A percentile compares a stretch with the other conserved stretches of the same genome.
These are phyloP conservation scores for Euzetes globulus DNA, from an alignment of 2,888 invertebrate species.

Conservation along the genomic window DNA sequence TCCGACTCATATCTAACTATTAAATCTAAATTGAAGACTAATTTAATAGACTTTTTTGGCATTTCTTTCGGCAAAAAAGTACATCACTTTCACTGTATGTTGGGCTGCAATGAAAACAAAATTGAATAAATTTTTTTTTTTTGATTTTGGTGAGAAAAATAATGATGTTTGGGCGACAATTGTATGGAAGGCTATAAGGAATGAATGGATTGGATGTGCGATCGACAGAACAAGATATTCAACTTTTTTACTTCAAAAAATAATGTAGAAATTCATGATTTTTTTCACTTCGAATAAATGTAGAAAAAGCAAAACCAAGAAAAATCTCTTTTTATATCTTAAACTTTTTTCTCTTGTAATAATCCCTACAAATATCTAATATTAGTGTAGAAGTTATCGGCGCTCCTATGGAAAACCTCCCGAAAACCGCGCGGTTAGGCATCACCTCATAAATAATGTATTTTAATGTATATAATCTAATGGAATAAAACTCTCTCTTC, in stretches of 20 bases:
- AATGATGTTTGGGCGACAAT: conserved; percentile 6
- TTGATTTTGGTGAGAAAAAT: neutral
- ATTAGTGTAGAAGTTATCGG: conserved; percentile 2
- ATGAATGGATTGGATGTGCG: neutral
- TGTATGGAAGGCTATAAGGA: neutral
- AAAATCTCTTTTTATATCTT: too few species aligned
- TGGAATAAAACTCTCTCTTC: neutral
- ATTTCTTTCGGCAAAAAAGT: neutral
- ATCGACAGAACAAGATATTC: neutral
- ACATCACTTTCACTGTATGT: neutral
- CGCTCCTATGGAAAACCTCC: neutral
- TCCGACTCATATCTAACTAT: neutral
- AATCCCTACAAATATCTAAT: conserved; percentile 10
- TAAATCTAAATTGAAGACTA: neutral
- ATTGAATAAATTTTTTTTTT: neutral
- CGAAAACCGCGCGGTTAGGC: neutral
- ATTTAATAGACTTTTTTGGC: neutral
- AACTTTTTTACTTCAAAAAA: neutral
- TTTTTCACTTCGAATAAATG: neutral
- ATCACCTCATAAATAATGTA: conserved; percentile 24
- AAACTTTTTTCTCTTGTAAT: neutral
- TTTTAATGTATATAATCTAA: conserved; percentile 16
- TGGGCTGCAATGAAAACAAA: neutral
- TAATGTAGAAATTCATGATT: neutral
- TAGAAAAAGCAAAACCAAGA: too few species aligned